Evolutionary conservation across 2,113 vertebrate genomes (phyloP).

Genomic region (Anthoscopus minutus): DNA sequence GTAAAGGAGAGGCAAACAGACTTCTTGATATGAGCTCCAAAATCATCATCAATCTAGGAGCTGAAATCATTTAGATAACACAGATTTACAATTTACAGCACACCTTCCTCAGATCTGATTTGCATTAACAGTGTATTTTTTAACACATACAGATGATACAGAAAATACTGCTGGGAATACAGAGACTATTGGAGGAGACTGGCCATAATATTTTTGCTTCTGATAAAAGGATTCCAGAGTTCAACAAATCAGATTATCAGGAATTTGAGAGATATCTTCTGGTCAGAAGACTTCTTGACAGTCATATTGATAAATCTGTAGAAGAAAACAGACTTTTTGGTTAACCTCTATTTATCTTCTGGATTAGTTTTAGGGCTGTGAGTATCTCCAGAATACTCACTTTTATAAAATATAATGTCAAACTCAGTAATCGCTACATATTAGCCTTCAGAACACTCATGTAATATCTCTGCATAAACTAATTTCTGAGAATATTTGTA

Average conservation of each 20-base stretch:
- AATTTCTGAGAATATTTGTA: background rate
- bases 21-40: background rate
- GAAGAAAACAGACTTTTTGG: background rate
- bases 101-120: background rate
- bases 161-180: background rate
- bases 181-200: background rate
- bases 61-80: background rate
- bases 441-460: background rate
- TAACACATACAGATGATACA: background rate
- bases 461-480: background rate
- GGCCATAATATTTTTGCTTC: accelerated
- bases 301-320: background rate
- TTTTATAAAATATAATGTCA: background rate
- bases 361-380: background rate
- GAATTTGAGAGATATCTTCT: background rate
- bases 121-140: background rate
- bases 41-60: background rate
- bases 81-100: background rate
- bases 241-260: background rate
- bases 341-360: background rate
- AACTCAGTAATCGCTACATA: background rate
- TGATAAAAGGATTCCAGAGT: background rate
- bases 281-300: background rate
- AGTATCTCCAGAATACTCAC: background rate
- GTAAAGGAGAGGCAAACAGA: background rate